Percentiles rank a stretch among this genome's conserved stretches.
These are phyloP conservation scores for Drosophila ercepeae DNA, from an alignment of 1,140 invertebrate genomes.

Conservation along the genomic window DNA sequence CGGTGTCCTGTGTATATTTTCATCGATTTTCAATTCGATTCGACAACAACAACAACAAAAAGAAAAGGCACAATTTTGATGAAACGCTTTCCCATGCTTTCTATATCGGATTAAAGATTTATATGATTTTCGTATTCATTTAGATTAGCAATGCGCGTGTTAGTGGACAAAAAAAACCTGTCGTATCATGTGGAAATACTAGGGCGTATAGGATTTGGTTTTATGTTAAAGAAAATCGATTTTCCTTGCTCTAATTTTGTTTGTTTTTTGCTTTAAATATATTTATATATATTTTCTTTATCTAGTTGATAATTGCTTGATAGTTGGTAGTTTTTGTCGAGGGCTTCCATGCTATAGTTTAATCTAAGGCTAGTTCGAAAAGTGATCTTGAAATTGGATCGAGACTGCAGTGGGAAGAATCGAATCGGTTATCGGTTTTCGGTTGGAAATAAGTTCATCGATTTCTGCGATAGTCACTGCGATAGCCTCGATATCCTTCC, in stretches of 20 bases:
- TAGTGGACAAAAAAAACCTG: conserved; percentile 5
- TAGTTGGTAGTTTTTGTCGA: conserved; percentile 25
- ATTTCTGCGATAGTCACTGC: conserved; percentile 10
- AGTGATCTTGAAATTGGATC: conserved; percentile 44
- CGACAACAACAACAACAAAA: conserved; percentile 75
- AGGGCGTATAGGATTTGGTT: conserved; percentile 15
- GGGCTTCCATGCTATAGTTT: conserved; percentile 39
- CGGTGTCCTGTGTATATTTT: conserved; percentile 34
- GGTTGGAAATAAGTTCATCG: not conserved
- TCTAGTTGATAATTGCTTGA: conserved; percentile 46
- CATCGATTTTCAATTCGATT: conserved; percentile 43
- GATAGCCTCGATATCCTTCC: conserved; percentile 9
- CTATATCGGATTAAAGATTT: not conserved
- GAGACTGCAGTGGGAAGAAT: conserved; percentile 21
- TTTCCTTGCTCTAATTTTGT: conserved; percentile 23
- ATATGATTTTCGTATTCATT: conserved; percentile 10
- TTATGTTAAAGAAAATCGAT: conserved; percentile 26
- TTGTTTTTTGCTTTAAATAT: conserved; percentile 3
- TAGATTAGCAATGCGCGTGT: conserved; percentile 6
- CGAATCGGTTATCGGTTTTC: too few species aligned
- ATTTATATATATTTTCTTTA: conserved; percentile 27
- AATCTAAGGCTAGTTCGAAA: conserved; percentile 68
- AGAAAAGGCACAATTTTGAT: conserved; percentile 81
- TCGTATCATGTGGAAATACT: conserved; percentile 18
- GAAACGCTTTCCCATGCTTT: conserved; percentile 74